Evolutionary conservation across 2,113 vertebrate genomes (phyloP).

Genomic region (Ivindomyrus marchei): DNA sequence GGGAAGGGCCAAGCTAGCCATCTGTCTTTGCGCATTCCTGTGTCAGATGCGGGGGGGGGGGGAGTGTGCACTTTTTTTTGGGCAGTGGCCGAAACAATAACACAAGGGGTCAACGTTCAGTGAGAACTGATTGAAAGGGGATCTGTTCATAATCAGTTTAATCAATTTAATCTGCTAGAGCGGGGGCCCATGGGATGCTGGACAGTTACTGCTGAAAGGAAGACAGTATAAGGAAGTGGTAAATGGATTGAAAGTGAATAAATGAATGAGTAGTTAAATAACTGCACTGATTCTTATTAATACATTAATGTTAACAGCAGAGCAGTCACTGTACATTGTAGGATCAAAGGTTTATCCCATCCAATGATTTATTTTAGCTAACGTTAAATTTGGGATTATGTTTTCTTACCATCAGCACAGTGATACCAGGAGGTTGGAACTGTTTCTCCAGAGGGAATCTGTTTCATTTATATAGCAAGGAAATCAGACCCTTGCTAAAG

Average conservation of each 20-base stretch:
- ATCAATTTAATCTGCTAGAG: neutral
- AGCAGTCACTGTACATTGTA: neutral
- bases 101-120: neutral
- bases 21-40: neutral
- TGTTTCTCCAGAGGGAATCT: neutral
- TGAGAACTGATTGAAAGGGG: neutral
- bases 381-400: neutral
- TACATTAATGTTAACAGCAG: neutral
- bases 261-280: neutral
- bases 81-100: neutral
- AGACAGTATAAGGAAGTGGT: neutral
- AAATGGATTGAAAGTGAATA: neutral
- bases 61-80: neutral
- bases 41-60: neutral
- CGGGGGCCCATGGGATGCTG: neutral
- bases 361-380: neutral
- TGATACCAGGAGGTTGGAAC: neutral
- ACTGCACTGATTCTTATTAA: neutral
- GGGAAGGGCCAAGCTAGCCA: neutral
- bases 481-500: neutral
- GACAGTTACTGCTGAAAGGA: neutral
- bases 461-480: neutral
- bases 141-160: neutral
- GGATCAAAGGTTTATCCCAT: neutral
- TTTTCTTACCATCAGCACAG: neutral